These are phyloP conservation scores for Parnassius apollo DNA, from an alignment of 2,888 invertebrate species.

Conservation along the genomic window DNA sequence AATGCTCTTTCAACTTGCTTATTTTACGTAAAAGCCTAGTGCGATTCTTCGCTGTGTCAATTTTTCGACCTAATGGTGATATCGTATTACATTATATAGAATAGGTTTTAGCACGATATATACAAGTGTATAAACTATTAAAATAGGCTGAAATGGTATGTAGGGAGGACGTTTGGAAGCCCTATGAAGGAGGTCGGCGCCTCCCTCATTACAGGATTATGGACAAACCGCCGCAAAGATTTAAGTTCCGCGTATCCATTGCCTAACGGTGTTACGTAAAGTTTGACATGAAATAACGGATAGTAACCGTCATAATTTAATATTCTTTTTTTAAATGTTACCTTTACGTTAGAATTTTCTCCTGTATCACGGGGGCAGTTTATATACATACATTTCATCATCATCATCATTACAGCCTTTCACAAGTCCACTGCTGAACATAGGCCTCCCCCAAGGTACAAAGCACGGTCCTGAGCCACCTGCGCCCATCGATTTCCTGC, in stretches of 20 bases:
- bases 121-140: conserved; percentile 35
- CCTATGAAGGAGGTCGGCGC: conserved; percentile 73
- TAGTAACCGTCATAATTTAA: too few relatives aligned
- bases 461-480: too few relatives aligned
- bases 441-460: too few relatives aligned
- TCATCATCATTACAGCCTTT: too few relatives aligned
- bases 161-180: conserved; percentile 60
- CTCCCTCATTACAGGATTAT: conserved; percentile 74
- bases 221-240: conserved; percentile 62
- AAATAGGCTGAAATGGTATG: conserved; percentile 45
- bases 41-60: not conserved
- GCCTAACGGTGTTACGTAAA: conserved; percentile 32
- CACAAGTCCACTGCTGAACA: too few relatives aligned
- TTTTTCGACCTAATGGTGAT: not conserved
- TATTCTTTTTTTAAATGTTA: too few relatives aligned
- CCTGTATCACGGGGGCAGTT: too few relatives aligned
- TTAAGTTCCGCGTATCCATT: conserved; percentile 47
- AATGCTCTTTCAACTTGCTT: too few relatives aligned
- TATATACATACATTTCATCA: too few relatives aligned
- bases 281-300: not conserved
- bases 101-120: conserved; percentile 2
- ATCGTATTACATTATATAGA: not conserved
- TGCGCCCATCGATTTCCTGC: too few relatives aligned
- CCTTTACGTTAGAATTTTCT: too few relatives aligned
- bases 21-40: not conserved